Evolutionary conservation across 2,888 invertebrate genomes (phyloP), one percentile per base, ranked within the genome.

Genomic region (Oligia latruncula): DNA sequence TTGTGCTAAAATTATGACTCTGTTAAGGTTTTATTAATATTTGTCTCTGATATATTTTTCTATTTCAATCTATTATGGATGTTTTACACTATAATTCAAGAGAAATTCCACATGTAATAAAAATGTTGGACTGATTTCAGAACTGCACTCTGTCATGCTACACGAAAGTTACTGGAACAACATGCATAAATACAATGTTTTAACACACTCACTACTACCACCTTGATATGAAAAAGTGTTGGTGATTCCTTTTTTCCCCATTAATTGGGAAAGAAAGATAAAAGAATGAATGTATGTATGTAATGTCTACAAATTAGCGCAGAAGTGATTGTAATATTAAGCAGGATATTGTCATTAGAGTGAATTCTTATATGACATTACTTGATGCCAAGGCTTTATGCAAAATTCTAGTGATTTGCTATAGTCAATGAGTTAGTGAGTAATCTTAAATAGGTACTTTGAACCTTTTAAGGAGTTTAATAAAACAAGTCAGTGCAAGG

Each of bases 171-270:
- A 75, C 49, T 74, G 43, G 40, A 67, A 81, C 85, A 84, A 78
- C 87, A 87, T 86, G 86, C 86, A 77, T 60, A 77, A 68, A 62
- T 64, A 71, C 40, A 79, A 64, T 70, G 20, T 71, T 77, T 73
- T 66, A 76, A 74, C 46, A 81, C 71, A 84, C 81, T 67, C 64
- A 66, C 66, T 72, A 87, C 81, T 79, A 76, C 83, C 84, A 79
- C 87, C 87, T 72, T 72, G 11, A 73, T 77, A 74, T 82, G 60
- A 78, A 68, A 80, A 71, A 65, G 46, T 74, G 64, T 65, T 68
- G 55, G 62, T 64, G 81, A 58, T 60, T 72, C 58, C 43, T 84
- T 83, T 6, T 60, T 65, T 64, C 8, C 3, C 3, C 8, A 35
- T n/a, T 35, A 20, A 17, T 83, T 62, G n/a, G 55, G n/a, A 62